A percentile compares a stretch with the other conserved stretches of the same genome.
Evolutionary conservation across 2,113 vertebrate species (phyloP).

Genomic region (Crotophaga sulcirostris): DNA sequence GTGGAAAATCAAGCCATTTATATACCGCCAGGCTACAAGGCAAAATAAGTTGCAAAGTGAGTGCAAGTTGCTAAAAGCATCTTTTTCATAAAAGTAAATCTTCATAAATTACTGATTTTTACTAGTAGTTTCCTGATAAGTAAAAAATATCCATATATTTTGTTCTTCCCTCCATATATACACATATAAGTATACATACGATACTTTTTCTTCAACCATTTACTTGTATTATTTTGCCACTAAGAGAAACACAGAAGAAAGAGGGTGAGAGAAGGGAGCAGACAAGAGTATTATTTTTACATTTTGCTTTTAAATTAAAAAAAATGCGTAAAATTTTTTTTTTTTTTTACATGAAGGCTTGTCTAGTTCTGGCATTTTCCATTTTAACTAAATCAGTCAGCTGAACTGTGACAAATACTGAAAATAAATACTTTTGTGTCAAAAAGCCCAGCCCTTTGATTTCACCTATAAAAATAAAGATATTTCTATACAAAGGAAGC

Average conservation of each 20-base stretch:
- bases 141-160: background rate
- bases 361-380: background rate
- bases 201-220: background rate
- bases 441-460: background rate
- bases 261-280: background rate
- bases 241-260: background rate
- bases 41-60: background rate
- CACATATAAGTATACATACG: background rate
- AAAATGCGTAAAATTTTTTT: background rate
- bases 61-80: background rate
- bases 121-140: background rate
- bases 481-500: background rate
- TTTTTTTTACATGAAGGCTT: background rate
- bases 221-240: background rate
- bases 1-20: background rate
- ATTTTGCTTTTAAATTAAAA: background rate
- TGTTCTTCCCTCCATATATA: accelerated
- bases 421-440: background rate
- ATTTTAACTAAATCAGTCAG: background rate
- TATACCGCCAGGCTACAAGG: background rate
- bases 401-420: background rate
- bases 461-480: background rate
- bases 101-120: background rate
- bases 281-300: background rate
- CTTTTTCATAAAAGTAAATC: background rate